A percentile compares a stretch with the other conserved stretches of the same genome.
Conservation (phyloP, 2,113 vertebrate species). For the Callopanchax toddi region DNA sequence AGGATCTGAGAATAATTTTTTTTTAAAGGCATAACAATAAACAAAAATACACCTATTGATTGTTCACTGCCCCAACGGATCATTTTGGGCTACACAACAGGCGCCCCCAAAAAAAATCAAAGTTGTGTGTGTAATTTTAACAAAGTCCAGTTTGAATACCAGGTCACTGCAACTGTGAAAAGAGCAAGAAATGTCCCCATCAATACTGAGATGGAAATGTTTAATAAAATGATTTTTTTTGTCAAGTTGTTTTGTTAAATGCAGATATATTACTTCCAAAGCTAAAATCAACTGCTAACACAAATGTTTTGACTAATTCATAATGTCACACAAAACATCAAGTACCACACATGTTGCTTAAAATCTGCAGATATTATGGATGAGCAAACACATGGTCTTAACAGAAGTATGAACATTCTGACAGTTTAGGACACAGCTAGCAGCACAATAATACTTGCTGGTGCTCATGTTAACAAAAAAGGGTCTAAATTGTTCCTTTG, state of each 20-base stretch:
- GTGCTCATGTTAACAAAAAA: slow-evolving; percentile 34
- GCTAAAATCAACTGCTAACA: slow-evolving; percentile 46
- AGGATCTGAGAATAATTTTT: no score
- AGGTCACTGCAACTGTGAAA: no score
- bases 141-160: no score
- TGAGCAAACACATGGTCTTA: slow-evolving; percentile 5
- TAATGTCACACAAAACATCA: slow-evolving; percentile 49
- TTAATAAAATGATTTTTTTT: slow-evolving; percentile 33
- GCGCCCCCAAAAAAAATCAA: no score
- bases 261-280: slow-evolving; percentile 16
- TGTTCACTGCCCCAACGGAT: no score
- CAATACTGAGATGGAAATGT: no score
- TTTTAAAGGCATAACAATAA: no score
- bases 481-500: slow-evolving; percentile 12
- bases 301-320: no score
- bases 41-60: no score
- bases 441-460: slow-evolving; percentile 70
- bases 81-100: no score
- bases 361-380: slow-evolving; percentile 19
- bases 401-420: neutral
- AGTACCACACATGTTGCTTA: slow-evolving; percentile 17
- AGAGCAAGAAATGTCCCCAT: slow-evolving; percentile 17
- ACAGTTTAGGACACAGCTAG: slow-evolving; percentile 13
- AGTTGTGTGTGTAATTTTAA: no score
- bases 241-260: slow-evolving; percentile 9